A percentile compares a stretch with the other conserved stretches of the same genome.
These are phyloP conservation scores for Nomia melanderi DNA, from an alignment of 1,140 invertebrate genomes.

Conservation along the genomic window DNA sequence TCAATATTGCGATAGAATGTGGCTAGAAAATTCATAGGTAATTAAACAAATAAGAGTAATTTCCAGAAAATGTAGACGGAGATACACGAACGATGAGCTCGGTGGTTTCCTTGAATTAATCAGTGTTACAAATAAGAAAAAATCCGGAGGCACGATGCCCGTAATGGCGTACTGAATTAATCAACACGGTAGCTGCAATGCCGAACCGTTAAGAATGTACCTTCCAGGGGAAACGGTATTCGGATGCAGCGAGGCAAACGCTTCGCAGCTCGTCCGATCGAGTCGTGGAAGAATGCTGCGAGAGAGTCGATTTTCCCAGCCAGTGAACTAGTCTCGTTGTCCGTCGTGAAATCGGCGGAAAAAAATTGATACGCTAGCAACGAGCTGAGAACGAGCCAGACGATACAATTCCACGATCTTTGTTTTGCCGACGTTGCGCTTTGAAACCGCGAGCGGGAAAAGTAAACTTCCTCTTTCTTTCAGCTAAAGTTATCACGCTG, in stretches of 20 bases:
- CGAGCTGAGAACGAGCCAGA: not conserved
- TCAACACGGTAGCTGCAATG: constrained; percentile 2
- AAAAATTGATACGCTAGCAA: not conserved
- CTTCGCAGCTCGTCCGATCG: constrained; percentile 45
- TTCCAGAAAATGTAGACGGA: too few relatives aligned
- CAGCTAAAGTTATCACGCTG: not conserved
- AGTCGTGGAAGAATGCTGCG: constrained; percentile 38
- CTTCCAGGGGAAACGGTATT: constrained; percentile 69
- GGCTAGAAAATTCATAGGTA: too few relatives aligned
- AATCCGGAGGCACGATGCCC: not conserved
- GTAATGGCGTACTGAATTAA: not conserved
- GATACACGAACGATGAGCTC: too few relatives aligned
- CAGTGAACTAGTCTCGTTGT: not conserved
- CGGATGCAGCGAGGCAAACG: constrained; percentile 47
- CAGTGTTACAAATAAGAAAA: not conserved
- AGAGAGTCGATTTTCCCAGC: constrained; percentile 43
- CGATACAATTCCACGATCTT: not conserved
- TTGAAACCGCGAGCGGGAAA: too few relatives aligned
- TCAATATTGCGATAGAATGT: too few relatives aligned
- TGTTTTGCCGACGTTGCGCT: not conserved
- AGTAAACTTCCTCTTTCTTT: not conserved
- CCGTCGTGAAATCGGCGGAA: constrained; percentile 49
- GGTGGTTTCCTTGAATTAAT: too few relatives aligned
- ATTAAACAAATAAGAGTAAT: too few relatives aligned
- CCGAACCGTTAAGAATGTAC: constrained; percentile 62